Base-by-base conservation (phyloP, 2,797 vertebrate species). In the Hylomyscus alleni region DNA sequence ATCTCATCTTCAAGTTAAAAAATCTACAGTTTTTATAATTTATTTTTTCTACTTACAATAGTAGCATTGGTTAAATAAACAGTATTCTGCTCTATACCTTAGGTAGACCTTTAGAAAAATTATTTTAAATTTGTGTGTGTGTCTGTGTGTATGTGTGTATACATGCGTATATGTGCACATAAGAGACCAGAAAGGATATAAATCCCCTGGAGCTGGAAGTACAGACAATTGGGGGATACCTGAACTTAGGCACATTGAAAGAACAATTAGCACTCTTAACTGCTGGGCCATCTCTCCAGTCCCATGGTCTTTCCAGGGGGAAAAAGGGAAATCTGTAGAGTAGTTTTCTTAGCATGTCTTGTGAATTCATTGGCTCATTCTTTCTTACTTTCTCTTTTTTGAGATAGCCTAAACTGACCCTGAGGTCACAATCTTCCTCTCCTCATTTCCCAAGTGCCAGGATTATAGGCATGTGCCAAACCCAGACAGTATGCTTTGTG, bases 1-100 rank as follows among this genome's bases (percentile, higher is more conserved):
- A 78, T 73, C 31, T 75, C 37, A 85, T 34, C 31, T 91, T 44
- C 24, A 85, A 91, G 56, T 54, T 34, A 97, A 81, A 81, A 17
- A 6, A 73, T 73, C 34, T 26, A 89, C 15, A 76, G 34, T 78
- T 19, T 60, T 67, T 81, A 93, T 22, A 50, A 56, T 89, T 83
- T 90, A 44, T 80, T 93, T 96, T 86, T 87, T 83, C 76, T 47
- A 84, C 15, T 84, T 89, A 29, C 65, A 80, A 44, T 90, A 92
- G 19, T 67, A 89, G 34, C 60, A 81, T 14, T 89, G 31, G 24
- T 76, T 54, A 80, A 77, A 77, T 31, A 92, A 90, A 13, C 73
- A 60, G 40, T 62, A 89, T 8, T 72, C 15, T 34, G 9, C 44
- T 69, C 50, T 93, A 26, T 47, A 31, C 52, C 65, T 13, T 77